These are phyloP conservation scores for Neotoxoptera formosana DNA, from an alignment of 1,140 invertebrate species.

Conservation along the genomic window DNA sequence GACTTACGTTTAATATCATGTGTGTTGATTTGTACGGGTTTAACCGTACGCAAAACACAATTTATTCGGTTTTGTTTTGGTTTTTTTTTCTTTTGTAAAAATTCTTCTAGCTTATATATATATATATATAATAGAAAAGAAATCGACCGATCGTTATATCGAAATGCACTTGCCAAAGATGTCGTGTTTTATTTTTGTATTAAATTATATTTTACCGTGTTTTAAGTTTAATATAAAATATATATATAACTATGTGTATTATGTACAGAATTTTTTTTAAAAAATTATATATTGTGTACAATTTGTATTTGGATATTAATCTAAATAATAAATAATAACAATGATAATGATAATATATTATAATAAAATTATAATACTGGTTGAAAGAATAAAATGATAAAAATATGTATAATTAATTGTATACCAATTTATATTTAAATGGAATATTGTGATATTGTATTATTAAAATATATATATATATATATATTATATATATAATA, in stretches of 20 bases:
- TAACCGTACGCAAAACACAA: neutral
- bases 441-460: conserved; percentile 55
- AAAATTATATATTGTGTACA: conserved; percentile 1
- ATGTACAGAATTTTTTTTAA: conserved; percentile 17
- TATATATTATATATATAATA: conserved; percentile 1
- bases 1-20: neutral
- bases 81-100: neutral
- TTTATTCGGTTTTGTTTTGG: neutral
- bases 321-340: neutral
- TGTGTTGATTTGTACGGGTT: neutral
- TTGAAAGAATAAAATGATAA: conserved; percentile 9
- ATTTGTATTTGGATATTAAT: neutral
- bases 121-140: neutral
- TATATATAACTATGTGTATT: conserved; percentile 30
- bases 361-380: conserved; percentile 5
- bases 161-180: conserved; percentile 45
- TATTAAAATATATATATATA: conserved; percentile 42
- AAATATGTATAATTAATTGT: conserved; percentile 43
- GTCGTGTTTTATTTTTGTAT: conserved; percentile 39
- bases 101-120: neutral
- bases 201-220: neutral
- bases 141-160: conserved; percentile 8
- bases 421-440: conserved; percentile 51
- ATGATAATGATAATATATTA: neutral
- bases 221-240: neutral